Conservation (phyloP, 2,113 vertebrate species). For the Propithecus coquereli region DNA sequence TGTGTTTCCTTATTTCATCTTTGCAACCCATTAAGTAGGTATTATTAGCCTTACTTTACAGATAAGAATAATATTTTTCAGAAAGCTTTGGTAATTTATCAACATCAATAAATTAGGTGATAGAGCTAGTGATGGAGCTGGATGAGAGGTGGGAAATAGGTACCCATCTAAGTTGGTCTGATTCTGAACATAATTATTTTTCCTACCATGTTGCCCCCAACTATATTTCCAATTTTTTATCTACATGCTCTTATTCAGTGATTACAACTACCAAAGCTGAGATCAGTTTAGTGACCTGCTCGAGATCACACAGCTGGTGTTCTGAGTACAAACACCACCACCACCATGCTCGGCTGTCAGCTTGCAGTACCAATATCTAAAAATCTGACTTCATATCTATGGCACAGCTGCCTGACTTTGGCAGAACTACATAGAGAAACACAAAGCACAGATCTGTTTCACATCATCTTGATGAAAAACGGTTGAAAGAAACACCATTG, state of each 20-base stretch:
- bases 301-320: background rate
- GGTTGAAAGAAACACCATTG: constrained; percentile 46
- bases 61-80: background rate
- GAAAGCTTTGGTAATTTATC: background rate
- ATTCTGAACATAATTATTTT: background rate
- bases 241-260: background rate
- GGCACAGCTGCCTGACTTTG: constrained; percentile 10
- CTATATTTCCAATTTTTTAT: background rate
- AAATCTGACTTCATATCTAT: background rate
- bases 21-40: background rate
- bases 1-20: background rate
- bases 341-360: background rate
- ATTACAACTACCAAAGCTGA: background rate
- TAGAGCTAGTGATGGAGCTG: background rate
- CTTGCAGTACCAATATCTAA: background rate
- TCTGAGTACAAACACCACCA: background rate
- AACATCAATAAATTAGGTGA: background rate
- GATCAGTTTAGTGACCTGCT: background rate
- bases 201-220: background rate
- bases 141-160: background rate
- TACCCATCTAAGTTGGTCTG: background rate
- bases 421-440: constrained; percentile 44
- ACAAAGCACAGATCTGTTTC: constrained; percentile 50
- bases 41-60: background rate
- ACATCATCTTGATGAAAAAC: constrained; percentile 53